phyloP scores from a whole-genome alignment of 1,140 invertebrate species.

The Brachionus calyciflorus region DNA sequence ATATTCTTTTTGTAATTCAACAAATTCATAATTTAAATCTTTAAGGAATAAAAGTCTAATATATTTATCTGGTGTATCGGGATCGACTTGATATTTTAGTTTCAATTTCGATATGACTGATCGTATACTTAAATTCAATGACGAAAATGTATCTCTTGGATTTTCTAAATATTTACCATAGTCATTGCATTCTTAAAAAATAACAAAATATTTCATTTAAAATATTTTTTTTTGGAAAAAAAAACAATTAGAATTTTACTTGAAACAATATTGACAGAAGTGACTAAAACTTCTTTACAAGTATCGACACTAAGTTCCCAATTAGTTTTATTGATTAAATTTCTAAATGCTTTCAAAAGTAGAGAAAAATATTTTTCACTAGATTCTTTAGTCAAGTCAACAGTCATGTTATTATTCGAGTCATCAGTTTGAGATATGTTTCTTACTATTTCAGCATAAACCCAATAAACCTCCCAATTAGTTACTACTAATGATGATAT shows the following conservation, averaged over 20 bases:
- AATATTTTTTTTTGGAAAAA: no score
- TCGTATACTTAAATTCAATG: conserved; percentile 26
- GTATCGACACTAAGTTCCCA: conserved; percentile 19
- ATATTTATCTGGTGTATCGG: background rate
- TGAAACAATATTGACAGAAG: background rate
- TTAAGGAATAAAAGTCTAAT: conserved; percentile 35
- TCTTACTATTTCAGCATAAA: conserved; percentile 34
- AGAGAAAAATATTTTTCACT: conserved; percentile 44
- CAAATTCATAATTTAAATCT: conserved; percentile 37
- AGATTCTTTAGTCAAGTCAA: background rate
- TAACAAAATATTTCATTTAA: background rate
- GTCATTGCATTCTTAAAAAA: conserved; percentile 32
- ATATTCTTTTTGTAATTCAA: conserved; percentile 36
- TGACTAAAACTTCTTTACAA: conserved; percentile 30
- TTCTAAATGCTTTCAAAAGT: conserved; percentile 31
- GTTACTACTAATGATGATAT: conserved; percentile 64
- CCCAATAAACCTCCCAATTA: conserved; percentile 43
- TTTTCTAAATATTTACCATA: conserved; percentile 8
- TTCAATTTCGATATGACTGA: conserved; percentile 37
- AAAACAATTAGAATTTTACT: background rate
- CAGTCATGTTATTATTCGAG: conserved; percentile 23
- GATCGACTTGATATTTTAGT: conserved; percentile 44
- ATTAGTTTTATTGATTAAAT: conserved; percentile 22
- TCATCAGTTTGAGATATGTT: conserved; percentile 36
- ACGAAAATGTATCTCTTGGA: background rate